These are phyloP conservation scores for Caenorhabditis auriculariae DNA, from an alignment of 2,888 invertebrate genomes.

Conservation along the genomic window DNA sequence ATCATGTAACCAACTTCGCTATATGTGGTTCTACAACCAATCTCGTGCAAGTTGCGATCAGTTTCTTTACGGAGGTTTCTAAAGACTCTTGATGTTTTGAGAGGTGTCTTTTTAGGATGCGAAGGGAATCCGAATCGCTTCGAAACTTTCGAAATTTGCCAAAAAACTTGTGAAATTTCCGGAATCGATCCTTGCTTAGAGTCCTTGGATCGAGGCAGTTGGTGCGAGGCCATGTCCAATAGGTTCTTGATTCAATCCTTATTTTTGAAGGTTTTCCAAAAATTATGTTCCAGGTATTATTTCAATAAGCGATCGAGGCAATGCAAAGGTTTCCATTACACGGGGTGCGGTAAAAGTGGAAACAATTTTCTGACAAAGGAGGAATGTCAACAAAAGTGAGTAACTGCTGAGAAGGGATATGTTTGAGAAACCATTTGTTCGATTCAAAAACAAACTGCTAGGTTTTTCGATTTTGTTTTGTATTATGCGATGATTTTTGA, in stretches of 20 bases:
- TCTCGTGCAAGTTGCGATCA: conserved; percentile 54
- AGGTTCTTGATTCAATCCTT: conserved; percentile 1
- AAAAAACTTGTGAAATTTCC: conserved; percentile 53
- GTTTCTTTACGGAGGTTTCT: conserved; percentile 60
- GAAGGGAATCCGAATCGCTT: conserved; percentile 58
- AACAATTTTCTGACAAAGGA: conserved; percentile 51
- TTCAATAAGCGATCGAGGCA: conserved; percentile 35
- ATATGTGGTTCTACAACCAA: conserved; percentile 60
- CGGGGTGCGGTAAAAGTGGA: conserved; percentile 54
- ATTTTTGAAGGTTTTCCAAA: conserved; percentile 2
- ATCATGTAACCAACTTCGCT: conserved; percentile 52
- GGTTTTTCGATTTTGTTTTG: too few species aligned
- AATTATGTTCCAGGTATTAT: too few species aligned
- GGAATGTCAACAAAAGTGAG: conserved; percentile 43
- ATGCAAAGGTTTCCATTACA: conserved; percentile 59
- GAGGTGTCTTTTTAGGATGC: conserved; percentile 23
- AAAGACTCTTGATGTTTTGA: not conserved
- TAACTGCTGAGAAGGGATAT: too few species aligned
- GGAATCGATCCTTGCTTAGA: conserved; percentile 54
- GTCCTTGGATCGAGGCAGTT: conserved; percentile 51
- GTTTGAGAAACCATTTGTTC: too few species aligned
- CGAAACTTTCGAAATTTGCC: conserved; percentile 52
- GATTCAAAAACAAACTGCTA: too few species aligned
- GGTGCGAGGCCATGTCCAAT: conserved; percentile 58
- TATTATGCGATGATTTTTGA: too few species aligned